Base-by-base conservation (phyloP, 2,797 vertebrate species). In the Pterois miles region DNA sequence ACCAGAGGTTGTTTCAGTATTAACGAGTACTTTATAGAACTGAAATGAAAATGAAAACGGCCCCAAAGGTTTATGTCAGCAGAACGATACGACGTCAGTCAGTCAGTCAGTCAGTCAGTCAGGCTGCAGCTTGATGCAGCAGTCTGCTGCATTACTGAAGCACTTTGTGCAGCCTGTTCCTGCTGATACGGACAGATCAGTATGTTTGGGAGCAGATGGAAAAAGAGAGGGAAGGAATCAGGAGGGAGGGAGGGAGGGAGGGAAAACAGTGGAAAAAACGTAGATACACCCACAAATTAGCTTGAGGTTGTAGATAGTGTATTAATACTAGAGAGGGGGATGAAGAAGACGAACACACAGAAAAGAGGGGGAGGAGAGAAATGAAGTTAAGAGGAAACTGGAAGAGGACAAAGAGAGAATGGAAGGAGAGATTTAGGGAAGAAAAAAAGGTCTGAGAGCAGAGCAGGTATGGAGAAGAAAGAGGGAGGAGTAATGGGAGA, bases 111-210 rank as follows among this genome's bases (percentile, higher is more conserved):
- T 2, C 40, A 46, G 18, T 3, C 66, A 14, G 56, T n/a, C 78
- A 66, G 34, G 14, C 52, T 11, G 46, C 25, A 11, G 58, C 68
- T 20, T 66, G 78, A 65, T 77, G 68, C 76, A 31, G 52, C 34
- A 20, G 66, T 68, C 12, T 82, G 29, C 38, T 90, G 77, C 54
- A 79, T 83, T 78, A 86, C 83, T 88, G 62, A 90, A 78, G 13
- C 1, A 2, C 57, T n/a, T 58, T 81, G 68, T 74, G 52, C 68
- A 50, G 65, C 25, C 52, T 66, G 80, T 72, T 75, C 40, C 66
- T 68, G 50, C 52, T 58, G 77, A 83, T 67, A 46, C 59, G 78
- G 57, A 65, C 43, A 25, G 59, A 65, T 68, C 22, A 13, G 52
- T 23, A 4, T 71, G 74, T 69, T 74, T 71, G 6, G 53, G 59